Evolutionary conservation across 2,888 invertebrate genomes (phyloP), one percentile per base, ranked within the genome.

Genomic region (Metalampra italica): DNA sequence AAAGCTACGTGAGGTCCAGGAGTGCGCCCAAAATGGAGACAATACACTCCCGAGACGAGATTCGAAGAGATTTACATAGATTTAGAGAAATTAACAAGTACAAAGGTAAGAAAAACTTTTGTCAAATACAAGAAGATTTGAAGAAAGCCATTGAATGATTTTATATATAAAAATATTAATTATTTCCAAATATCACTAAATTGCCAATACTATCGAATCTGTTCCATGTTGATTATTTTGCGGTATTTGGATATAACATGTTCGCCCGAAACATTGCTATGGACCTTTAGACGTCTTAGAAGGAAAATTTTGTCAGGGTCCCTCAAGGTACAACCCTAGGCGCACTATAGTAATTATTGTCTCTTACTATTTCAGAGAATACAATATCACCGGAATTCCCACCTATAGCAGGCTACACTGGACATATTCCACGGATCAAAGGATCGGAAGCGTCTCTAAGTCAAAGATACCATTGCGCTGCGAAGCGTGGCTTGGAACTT

Each of bases 331-430:
- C 13, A 5, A 32, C 22, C 32, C 44, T 56, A 13, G 37, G 53
- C 54, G 49, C 37, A 7, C 36, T 11, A n/a, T 46, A 30, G 5
- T 42, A 56, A 46, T 15, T 22, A 22, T 3, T 45, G 38, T 36
- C 3, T 36, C n/a, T 46, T 40, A 15, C 12, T 4, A 5, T 46
- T 42, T 48, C 85, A 93, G 93, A 92, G 62, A 91, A 91, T 75
- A 90, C 91, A 55, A 89, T 91, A 71, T 92, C 93, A 7, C 91
- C 93, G 0, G 93, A 93, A 67, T 91, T 90, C 60, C 94, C 93
- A 14, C 94, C 94, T 12, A 93, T 94, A 61, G 92, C 93, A 0
- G 94, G 94, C 8, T 94, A 94, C 75, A 94, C 94, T 0, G 94
- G 94, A 3, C 93, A 94, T 69, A 93, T 94, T 52, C 93, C 93